Conservation (phyloP, 2,888 invertebrate species). For the Ophonus ardosiacus region DNA sequence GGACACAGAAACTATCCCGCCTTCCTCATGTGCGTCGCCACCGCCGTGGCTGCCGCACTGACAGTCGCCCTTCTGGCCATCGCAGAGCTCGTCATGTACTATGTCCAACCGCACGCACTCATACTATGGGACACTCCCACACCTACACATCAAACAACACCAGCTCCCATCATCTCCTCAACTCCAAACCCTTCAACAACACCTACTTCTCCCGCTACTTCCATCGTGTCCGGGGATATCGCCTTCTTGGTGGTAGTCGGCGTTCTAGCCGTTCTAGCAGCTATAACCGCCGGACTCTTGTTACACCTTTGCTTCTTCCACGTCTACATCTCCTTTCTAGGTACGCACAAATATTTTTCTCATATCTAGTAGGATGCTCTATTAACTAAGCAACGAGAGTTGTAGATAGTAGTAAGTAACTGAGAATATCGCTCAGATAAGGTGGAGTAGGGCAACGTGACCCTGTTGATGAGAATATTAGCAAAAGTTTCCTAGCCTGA, state of each 20-base stretch:
- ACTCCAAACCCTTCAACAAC: constrained; percentile 51
- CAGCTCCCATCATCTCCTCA: not conserved
- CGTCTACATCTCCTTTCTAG: constrained; percentile 81
- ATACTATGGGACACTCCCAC: constrained; percentile 74
- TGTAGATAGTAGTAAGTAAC: too few species aligned
- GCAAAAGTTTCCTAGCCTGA: too few species aligned
- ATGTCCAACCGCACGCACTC: constrained; percentile 78
- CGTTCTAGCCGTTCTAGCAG: constrained; percentile 83
- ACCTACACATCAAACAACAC: constrained; percentile 61
- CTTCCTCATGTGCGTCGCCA: constrained; percentile 88
- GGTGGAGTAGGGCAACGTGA: too few species aligned
- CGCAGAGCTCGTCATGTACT: constrained; percentile 83
- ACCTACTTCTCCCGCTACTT: constrained; percentile 61
- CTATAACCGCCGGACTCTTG: constrained; percentile 86
- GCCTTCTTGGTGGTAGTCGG: constrained; percentile 80
- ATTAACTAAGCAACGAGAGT: too few species aligned
- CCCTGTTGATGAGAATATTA: too few species aligned
- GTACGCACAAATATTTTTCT: too few species aligned
- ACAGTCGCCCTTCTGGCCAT: constrained; percentile 84
- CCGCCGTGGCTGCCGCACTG: constrained; percentile 85
- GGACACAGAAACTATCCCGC: constrained; percentile 93
- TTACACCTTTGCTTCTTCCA: constrained; percentile 93
- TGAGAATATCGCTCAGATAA: too few species aligned
- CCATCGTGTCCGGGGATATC: constrained; percentile 76
- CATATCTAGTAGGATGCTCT: too few species aligned